Evolutionary conservation across 2,888 invertebrate species (phyloP).

Genomic region (Drosophila atroscutellata): DNA sequence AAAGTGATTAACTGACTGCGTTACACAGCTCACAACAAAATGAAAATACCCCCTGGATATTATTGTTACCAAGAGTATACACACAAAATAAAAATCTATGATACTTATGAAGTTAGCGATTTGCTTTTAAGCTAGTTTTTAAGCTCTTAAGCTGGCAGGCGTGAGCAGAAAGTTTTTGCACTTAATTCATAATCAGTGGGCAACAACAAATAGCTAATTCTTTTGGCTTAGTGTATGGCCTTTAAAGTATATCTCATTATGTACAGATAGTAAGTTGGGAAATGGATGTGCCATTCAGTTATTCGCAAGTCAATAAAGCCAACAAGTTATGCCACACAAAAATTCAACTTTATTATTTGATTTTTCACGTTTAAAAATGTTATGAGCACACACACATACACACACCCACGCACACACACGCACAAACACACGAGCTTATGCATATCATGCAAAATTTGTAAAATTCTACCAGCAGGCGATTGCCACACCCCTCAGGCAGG

Average conservation of each 20-base stretch:
- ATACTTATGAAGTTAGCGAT: neutral
- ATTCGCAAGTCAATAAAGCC: conserved; percentile 7
- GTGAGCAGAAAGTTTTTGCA: neutral
- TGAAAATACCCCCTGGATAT: neutral
- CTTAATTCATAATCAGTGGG: neutral
- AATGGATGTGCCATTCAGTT: neutral
- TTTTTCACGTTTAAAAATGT: conserved; percentile 32
- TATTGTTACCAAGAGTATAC: neutral
- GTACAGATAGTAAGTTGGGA: neutral
- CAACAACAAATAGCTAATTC: neutral
- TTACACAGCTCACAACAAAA: neutral
- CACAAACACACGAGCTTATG: conserved; percentile 21
- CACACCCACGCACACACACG: conserved; percentile 7
- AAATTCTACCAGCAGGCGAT: conserved; percentile 45
- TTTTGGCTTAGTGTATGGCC: neutral
- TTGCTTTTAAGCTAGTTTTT: neutral
- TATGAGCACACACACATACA: conserved; percentile 16
- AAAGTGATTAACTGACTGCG: neutral
- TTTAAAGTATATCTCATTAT: neutral
- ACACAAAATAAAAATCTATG: neutral
- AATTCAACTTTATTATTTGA: conserved; percentile 18
- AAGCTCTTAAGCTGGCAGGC: neutral
- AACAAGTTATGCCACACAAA: neutral
- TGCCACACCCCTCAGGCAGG: conserved; percentile 15
- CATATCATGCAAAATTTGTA: conserved; percentile 52